Evolutionary conservation across 2,113 vertebrate species (phyloP), one percentile per base, ranked within the genome.

Genomic region (Laticauda laticaudata): DNA sequence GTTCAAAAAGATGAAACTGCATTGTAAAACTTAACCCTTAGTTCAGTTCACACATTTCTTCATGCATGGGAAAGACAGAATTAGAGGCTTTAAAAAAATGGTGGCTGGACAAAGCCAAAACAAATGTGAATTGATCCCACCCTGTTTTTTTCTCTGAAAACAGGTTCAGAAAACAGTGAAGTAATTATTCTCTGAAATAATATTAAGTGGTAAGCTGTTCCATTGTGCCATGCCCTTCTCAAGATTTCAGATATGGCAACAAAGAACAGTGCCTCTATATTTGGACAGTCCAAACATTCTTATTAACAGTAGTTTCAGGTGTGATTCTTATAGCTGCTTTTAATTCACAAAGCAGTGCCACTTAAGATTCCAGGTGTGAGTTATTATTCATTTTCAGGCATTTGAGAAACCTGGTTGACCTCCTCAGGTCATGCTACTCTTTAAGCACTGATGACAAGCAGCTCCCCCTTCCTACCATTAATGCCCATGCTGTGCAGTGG

Each of bases 361-460:
- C 54, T 90, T 86, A 90, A 69, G 75, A 86, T 81, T 90, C 43
- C 88, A 93, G 88, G 88, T 93, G 92, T 86, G 26, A 93, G 54
- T 93, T 93, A 29, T 61, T 92, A 93, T 93, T 93, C 92, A 90
- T 93, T 93, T 86, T 48, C 88, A 93, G 92, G 56, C 88, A 93
- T 90, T 39, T 64, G 75, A 93, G 75, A 90, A 90, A 93, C 88
- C 55, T 61, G 56, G 12, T 56, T 93, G 88, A 90, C 92, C 55
- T 90, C 29, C 69, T 90, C 43, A 93, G 75, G 92, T 93, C 69
- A 90, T 14, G 9, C 5, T 29, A 86, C 88, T 56, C 56, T 92
- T 92, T 89, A 92, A 75, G 21, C 61, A 56, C 57, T 11, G 86
- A 69, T 88, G 91, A 69, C 34, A 88, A 88, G 86, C n/a, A 88